A percentile compares a stretch with the other conserved stretches of the same genome.
phyloP scores from a whole-genome alignment of 2,797 vertebrate genomes.

The Nothura maculosa region DNA sequence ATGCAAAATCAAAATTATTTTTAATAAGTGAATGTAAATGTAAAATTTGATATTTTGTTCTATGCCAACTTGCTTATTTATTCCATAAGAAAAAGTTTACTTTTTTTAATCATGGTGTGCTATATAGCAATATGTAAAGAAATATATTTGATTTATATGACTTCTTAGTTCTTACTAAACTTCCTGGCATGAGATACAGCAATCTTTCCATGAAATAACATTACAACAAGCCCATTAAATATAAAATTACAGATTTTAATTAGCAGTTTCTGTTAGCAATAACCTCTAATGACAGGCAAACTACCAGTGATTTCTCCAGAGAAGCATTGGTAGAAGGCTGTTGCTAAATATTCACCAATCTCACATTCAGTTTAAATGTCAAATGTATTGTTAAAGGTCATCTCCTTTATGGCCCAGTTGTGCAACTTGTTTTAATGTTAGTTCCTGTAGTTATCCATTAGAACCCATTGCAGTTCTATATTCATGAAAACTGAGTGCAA shows the following conservation, averaged over 20 bases:
- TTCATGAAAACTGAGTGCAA: not conserved
- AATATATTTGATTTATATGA: not conserved
- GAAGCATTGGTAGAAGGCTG: constrained; percentile 39
- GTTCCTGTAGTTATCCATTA: constrained; percentile 40
- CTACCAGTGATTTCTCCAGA: constrained; percentile 74
- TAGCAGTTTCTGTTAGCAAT: constrained; percentile 72
- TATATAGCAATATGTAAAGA: not conserved
- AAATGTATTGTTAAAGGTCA: constrained; percentile 67
- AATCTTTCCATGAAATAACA: constrained; percentile 23
- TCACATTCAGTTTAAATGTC: constrained; percentile 60
- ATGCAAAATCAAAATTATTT: not conserved
- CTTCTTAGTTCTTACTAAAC: not conserved
- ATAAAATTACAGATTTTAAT: constrained; percentile 73
- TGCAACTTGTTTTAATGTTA: constrained; percentile 58
- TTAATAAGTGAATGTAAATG: not conserved
- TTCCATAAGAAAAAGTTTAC: not conserved
- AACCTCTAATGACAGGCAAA: constrained; percentile 71
- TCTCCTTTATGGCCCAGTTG: constrained; percentile 44
- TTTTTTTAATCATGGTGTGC: not conserved
- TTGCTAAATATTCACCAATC: constrained; percentile 57
- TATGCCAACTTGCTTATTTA: not conserved
- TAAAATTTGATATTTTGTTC: not conserved
- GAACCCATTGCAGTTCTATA: constrained; percentile 10
- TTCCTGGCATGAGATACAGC: not conserved
- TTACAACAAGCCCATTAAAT: constrained; percentile 50